Percentiles rank a stretch among this genome's conserved stretches.
Evolutionary conservation across 92 coral and sea anemone species (phyloP).

Genomic region (Palythoa grandis): DNA sequence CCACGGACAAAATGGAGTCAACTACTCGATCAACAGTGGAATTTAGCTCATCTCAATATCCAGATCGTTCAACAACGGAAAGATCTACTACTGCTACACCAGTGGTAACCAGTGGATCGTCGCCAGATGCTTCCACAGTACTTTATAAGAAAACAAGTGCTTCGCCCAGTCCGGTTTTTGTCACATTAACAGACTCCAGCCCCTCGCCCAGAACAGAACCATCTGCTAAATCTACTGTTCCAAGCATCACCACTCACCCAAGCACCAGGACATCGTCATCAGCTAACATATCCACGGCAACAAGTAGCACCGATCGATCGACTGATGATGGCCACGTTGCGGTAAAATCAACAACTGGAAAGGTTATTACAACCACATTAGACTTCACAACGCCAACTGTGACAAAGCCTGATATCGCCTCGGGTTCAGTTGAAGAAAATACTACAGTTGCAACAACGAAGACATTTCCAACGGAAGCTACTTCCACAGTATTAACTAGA

Average conservation of each 20-base stretch:
- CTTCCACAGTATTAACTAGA: background rate
- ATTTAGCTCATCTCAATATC: background rate
- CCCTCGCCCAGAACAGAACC: background rate
- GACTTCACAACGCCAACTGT: background rate
- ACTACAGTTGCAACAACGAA: background rate
- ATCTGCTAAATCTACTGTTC: background rate
- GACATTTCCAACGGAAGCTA: background rate
- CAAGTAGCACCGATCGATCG: background rate
- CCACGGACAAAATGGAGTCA: background rate
- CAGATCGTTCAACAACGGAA: background rate
- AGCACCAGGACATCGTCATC: background rate
- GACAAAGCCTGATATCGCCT: background rate
- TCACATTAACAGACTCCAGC: background rate
- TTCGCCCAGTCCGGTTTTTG: too few relatives aligned
- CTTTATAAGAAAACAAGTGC: too few relatives aligned
- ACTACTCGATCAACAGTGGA: background rate
- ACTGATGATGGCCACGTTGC: background rate
- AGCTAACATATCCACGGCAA: background rate
- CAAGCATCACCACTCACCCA: background rate
- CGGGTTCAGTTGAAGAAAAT: background rate
- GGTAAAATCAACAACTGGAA: background rate
- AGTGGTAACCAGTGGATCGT: background rate
- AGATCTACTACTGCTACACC: slow-evolving; percentile 1
- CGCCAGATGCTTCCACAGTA: background rate
- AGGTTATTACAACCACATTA: background rate